A percentile compares a stretch with the other conserved stretches of the same genome.
These are phyloP conservation scores for Holocentrus rufus DNA, from an alignment of 2,797 vertebrate species.

Conservation along the genomic window DNA sequence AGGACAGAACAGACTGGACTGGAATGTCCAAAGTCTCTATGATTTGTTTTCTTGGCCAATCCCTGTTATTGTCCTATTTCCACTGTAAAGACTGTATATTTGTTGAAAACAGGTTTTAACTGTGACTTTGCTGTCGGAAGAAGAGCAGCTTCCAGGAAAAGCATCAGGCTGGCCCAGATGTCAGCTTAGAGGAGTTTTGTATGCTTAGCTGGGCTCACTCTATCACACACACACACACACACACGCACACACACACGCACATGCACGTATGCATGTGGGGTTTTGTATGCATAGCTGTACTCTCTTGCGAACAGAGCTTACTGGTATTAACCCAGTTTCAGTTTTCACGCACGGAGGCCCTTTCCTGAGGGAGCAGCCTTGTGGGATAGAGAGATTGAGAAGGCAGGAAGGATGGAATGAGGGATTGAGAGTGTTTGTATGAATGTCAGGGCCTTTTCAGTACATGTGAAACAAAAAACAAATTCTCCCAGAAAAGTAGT, in stretches of 20 bases:
- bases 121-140: slow-evolving; percentile 67
- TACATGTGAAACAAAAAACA: slow-evolving; percentile 53
- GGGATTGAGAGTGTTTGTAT: slow-evolving; percentile 62
- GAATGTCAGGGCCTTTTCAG: slow-evolving; percentile 69
- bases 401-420: slow-evolving; percentile 55
- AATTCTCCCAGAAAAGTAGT: slow-evolving; percentile 55
- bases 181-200: slow-evolving; percentile 79
- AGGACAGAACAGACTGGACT: neutral
- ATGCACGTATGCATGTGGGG: slow-evolving; percentile 27
- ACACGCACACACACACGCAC: slow-evolving; percentile 31
- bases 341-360: slow-evolving; percentile 72
- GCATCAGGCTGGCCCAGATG: slow-evolving; percentile 77
- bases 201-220: slow-evolving; percentile 72
- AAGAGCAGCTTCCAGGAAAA: slow-evolving; percentile 74
- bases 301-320: slow-evolving; percentile 81
- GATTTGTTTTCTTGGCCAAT: slow-evolving; percentile 47
- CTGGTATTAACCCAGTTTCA: slow-evolving; percentile 84
- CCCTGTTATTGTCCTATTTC: slow-evolving; percentile 54
- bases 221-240: slow-evolving; percentile 49
- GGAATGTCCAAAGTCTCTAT: slow-evolving; percentile 8
- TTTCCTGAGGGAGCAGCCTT: slow-evolving; percentile 69
- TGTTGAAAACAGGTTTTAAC: slow-evolving; percentile 62
- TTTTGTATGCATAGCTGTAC: slow-evolving; percentile 80
- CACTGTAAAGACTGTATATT: slow-evolving; percentile 48
- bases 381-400: slow-evolving; percentile 60